Base-by-base conservation (phyloP, 2,888 invertebrate genomes). In the Eulithis prunata region DNA sequence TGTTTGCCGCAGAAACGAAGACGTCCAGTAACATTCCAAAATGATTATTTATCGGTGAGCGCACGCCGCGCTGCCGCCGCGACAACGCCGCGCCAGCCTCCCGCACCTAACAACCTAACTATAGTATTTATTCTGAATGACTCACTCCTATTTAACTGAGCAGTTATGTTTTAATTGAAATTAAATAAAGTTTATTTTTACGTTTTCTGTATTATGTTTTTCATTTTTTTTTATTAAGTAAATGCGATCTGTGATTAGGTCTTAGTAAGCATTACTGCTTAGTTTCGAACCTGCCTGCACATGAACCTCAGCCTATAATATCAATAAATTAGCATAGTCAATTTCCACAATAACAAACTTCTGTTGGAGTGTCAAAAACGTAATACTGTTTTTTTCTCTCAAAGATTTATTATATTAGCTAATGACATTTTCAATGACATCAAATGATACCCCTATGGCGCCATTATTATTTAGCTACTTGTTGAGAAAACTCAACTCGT, bases 1-100 rank as follows among this genome's bases (percentile, higher is more conserved):
- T 91, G 87, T 91, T 90, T 91, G 89, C 89, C 80, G 80, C 91
- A 91, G 91, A 91, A 83, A 89, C 88, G 90, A 91, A 91, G 91
- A 90, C 90, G 71, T 78, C 90, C 79, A 85, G 88, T 90, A 91
- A 90, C 89, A 90, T 91, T 90, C 90, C 91, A 88, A 91, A 91
- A 91, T 91, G 90, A 91, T 89, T 80, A 83, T 82, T 78, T 82
- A 78, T 73, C 76, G 76, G 77, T 68, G 78, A 82, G 84, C 77
- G 81, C 75, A 63, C 75, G 69, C 76, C 68, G 75, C 71, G 67
- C 70, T 52, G 75, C 75, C 71, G 72, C 71, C 67, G 64, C 66
- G 71, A 62, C 72, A 65, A 13, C 66, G 62, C 57, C 74, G 72
- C 72, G 67, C 71, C 77, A 68, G 75, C 75, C 68, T 68, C 57